Evolutionary conservation across 2,888 invertebrate genomes (phyloP), one percentile per base, ranked within the genome.

Genomic region (Polyommatus iphigenia): DNA sequence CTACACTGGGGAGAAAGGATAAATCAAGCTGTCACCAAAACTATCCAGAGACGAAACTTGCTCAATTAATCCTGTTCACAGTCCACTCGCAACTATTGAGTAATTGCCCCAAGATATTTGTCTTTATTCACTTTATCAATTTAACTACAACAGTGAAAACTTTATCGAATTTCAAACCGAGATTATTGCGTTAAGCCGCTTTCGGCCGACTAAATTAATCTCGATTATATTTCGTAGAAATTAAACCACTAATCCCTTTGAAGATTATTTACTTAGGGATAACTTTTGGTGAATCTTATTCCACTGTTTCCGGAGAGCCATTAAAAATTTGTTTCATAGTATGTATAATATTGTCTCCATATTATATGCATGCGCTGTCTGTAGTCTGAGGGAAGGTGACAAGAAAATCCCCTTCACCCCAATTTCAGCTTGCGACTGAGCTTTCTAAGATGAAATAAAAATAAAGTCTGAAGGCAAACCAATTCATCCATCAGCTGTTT

Each of bases 31-130:
- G 77, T 77, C 59, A 77, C 72, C 71, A 59, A 72, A 77, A 77
- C 72, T 77, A 72, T 77, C 71, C 76, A 41, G 75, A 73, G 78
- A 78, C 78, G 73, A 18, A 79, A 79, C 62, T 79, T 78, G 67
- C 24, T 62, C 77, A 78, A 77, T 79, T 79, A 79, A 77, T 76
- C 57, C 46, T 57, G 59, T 75, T 75, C 50, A 54, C 75, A 73
- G 20, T 20, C 29, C 72, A 57, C 36, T 72, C 77, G 77, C 76
- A 77, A 77, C 77, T 57, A 57, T 71, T 36, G 2, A 32, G 59
- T 77, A 77, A 77, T 72, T n/a, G 71, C 54, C 46, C 18, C 1
- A 71, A 71, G 32, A 54, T 67, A 77, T 71, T 77, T 77, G 62
- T 77, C 75, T 75, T 54, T 50, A 29, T 75, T 50, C 24, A 29